Percentiles rank a stretch among this genome's conserved stretches.
Evolutionary conservation across 2,888 invertebrate species (phyloP).

Genomic region (Crossocerus cetratus): DNA sequence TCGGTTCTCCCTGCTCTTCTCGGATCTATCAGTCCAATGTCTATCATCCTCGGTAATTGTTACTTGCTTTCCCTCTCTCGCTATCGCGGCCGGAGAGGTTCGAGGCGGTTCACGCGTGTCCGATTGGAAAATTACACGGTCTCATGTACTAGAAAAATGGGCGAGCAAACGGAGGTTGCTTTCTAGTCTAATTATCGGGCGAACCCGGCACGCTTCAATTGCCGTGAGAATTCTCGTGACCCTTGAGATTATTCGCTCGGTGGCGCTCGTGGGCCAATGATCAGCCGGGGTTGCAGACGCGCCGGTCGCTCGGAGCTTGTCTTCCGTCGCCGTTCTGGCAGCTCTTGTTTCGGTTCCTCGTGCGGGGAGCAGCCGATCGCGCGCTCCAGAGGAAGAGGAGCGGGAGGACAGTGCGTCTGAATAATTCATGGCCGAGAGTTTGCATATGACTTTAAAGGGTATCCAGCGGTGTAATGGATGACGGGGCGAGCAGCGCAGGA

Average conservation of each 20-base stretch:
- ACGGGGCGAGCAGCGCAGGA: constrained; percentile 31
- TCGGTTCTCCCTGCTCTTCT: no score
- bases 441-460: constrained; percentile 22
- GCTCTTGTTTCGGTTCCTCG: not conserved
- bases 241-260: not conserved
- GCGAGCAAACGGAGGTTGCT: not conserved
- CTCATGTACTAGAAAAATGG: constrained; percentile 24
- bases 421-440: constrained; percentile 32
- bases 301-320: not conserved
- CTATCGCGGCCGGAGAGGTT: no score
- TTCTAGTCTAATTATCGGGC: constrained; percentile 23
- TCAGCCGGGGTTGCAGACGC: not conserved
- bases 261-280: not conserved
- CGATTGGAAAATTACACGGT: not conserved
- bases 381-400: no score
- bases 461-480: constrained; percentile 11
- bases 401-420: constrained; percentile 6
- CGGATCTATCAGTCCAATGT: no score
- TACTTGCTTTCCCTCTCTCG: no score
- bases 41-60: no score
- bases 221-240: constrained; percentile 8
- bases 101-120: no score
- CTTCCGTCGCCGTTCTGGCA: not conserved
- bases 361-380: not conserved
- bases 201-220: constrained; percentile 15